Evolutionary conservation across 2,888 invertebrate genomes (phyloP).

Genomic region (Sialis lutaria): DNA sequence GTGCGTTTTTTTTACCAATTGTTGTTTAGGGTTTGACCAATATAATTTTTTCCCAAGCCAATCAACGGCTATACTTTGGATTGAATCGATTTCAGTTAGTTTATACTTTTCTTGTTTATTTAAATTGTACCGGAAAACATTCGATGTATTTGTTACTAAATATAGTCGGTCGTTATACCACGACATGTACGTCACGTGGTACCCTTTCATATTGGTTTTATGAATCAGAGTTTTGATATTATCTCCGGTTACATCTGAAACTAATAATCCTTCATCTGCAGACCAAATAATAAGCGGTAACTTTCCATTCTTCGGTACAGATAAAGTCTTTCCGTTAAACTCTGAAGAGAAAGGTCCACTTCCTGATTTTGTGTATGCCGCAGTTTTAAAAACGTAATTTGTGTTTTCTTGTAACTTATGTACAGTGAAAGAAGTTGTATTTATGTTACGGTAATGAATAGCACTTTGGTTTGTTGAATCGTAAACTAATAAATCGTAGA

Average conservation of each 20-base stretch:
- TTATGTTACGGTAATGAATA: slow-evolving; percentile 28
- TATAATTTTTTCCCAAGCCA: slow-evolving; percentile 82
- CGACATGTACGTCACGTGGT: slow-evolving; percentile 51
- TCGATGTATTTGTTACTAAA: slow-evolving; percentile 56
- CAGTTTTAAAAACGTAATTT: slow-evolving; percentile 60
- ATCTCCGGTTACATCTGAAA: slow-evolving; percentile 68
- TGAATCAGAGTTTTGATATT: slow-evolving; percentile 51
- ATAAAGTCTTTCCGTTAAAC: slow-evolving; percentile 54
- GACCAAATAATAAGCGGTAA: slow-evolving; percentile 57
- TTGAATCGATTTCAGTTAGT: slow-evolving; percentile 48
- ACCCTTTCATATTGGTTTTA: slow-evolving; percentile 35
- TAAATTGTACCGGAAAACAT: slow-evolving; percentile 52
- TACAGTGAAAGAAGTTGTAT: slow-evolving; percentile 44
- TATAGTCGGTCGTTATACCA: slow-evolving; percentile 63
- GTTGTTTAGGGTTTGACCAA: slow-evolving; percentile 76
- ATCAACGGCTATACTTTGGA: slow-evolving; percentile 69
- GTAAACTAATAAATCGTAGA: slow-evolving; percentile 54
- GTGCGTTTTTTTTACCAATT: slow-evolving; percentile 42
- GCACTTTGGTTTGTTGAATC: slow-evolving; percentile 28
- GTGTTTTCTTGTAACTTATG: slow-evolving; percentile 55
- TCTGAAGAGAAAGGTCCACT: slow-evolving; percentile 66
- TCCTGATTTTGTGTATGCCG: slow-evolving; percentile 59
- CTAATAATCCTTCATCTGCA: slow-evolving; percentile 53
- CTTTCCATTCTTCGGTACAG: slow-evolving; percentile 32
- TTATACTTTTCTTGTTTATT: slow-evolving; percentile 36